Base-by-base conservation (phyloP, 2,113 vertebrate species). In the Plotosus lineatus region DNA sequence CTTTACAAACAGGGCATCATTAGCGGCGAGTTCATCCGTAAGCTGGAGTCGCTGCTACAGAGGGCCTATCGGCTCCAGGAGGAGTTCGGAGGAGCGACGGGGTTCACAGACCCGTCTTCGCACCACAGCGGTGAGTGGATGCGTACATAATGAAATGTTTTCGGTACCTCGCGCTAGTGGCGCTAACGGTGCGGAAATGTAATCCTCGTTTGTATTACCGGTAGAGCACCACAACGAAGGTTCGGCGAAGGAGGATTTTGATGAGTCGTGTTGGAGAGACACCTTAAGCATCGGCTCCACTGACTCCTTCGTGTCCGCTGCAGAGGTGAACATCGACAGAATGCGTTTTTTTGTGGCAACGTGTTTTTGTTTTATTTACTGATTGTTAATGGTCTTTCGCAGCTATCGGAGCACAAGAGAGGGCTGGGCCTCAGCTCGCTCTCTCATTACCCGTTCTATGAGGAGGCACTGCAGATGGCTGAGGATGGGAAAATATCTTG, bases 31-130 rank as follows among this genome's bases (percentile, higher is more conserved):
- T 99, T 99, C 90, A 93, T 98, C 89, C 95, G 96, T 89, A 95
- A 98, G 86, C 94, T 99, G 79, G 97, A 98, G 90, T 92, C 93
- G 14, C 91, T 99, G 87, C 94, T 99, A 86, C 95, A 97, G 86
- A 94, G 96, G 85, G 98, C 98, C 0, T 98, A 99, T 86, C 94
- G 94, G 80, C 95, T 99, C 26, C 98, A 99, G 85, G 97, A 98
- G 82, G 97, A 99, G 85, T 98, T 99, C 82, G 96, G 98, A 87
- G 95, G 94, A n/a, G 94, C 95, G 2, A 83, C 97, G 72, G 95
- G 95, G 3, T 82, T 88, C 82, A 93, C 95, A 0, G 96, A 96
- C 84, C 92, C 94, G 46, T 91, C 92, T 10, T 95, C 95, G 69
- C 78, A 92, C 51, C 89, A 90, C 85, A 94, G 94, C 66, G 74